Evolutionary conservation across 2,797 vertebrate species (phyloP).

Genomic region (Dendrocincla tyrannina): DNA sequence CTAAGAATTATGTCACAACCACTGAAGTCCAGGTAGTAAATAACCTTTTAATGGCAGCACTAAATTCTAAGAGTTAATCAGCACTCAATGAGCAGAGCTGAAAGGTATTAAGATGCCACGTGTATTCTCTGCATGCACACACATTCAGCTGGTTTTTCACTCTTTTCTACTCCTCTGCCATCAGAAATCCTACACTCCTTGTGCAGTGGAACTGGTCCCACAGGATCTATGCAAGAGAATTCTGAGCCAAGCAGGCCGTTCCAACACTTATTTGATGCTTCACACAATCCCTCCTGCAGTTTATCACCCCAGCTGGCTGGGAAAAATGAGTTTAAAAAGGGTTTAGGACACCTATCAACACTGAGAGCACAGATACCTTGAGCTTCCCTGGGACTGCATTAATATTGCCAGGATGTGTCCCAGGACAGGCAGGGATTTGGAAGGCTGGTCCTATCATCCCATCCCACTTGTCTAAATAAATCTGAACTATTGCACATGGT

Average conservation of each 20-base stretch:
- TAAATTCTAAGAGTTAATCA: slow-evolving; percentile 47
- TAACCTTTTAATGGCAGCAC: slow-evolving; percentile 32
- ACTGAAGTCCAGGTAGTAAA: slow-evolving; percentile 5
- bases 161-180: background rate
- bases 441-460: background rate
- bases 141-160: background rate
- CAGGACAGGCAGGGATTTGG: background rate
- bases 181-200: background rate
- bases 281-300: background rate
- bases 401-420: background rate
- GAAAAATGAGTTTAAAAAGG: background rate
- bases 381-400: background rate
- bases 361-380: background rate
- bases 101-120: background rate
- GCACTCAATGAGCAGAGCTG: slow-evolving; percentile 11
- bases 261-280: background rate
- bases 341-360: background rate
- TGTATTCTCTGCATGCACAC: background rate
- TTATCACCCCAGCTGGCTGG: background rate
- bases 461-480: background rate
- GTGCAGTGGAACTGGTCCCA: background rate
- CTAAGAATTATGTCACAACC: background rate
- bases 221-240: background rate
- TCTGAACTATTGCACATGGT: background rate
- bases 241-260: background rate